Percentiles rank a stretch among this genome's conserved stretches.
phyloP scores from a whole-genome alignment of 2,113 vertebrate genomes.

The Corynorhinus townsendii region DNA sequence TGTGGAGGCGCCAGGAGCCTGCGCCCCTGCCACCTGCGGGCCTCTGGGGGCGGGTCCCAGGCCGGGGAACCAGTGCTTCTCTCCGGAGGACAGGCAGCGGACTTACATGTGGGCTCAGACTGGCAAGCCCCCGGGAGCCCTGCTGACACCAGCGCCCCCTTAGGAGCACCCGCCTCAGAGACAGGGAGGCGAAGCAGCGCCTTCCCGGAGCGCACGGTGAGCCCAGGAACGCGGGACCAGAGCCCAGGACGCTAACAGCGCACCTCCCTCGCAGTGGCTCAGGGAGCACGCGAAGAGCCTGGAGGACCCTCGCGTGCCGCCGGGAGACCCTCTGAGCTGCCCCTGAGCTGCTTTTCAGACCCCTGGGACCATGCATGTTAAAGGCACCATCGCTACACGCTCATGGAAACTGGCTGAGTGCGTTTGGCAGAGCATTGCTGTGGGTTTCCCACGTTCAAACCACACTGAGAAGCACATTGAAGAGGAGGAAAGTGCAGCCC shows the following conservation, averaged over 20 bases:
- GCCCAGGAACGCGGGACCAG: too few relatives aligned
- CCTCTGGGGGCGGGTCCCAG: neutral
- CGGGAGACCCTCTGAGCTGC: neutral
- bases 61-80: rapidly evolving
- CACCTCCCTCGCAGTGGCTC: neutral
- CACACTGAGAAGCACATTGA: neutral
- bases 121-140: rapidly evolving
- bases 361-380: neutral
- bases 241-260: too few relatives aligned
- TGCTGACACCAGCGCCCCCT: neutral
- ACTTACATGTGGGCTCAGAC: neutral
- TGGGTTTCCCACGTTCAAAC: neutral
- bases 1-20: too few relatives aligned
- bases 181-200: neutral
- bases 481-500: neutral
- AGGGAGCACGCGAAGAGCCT: neutral
- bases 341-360: neutral
- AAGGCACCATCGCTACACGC: neutral
- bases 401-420: neutral
- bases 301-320: too few relatives aligned
- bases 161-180: neutral
- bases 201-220: too few relatives aligned
- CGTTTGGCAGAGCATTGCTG: neutral
- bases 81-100: neutral
- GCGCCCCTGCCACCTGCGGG: too few relatives aligned